Evolutionary conservation across 2,113 vertebrate species (phyloP), one percentile per base, ranked within the genome.

Genomic region (Cyprinodon tularosa): DNA sequence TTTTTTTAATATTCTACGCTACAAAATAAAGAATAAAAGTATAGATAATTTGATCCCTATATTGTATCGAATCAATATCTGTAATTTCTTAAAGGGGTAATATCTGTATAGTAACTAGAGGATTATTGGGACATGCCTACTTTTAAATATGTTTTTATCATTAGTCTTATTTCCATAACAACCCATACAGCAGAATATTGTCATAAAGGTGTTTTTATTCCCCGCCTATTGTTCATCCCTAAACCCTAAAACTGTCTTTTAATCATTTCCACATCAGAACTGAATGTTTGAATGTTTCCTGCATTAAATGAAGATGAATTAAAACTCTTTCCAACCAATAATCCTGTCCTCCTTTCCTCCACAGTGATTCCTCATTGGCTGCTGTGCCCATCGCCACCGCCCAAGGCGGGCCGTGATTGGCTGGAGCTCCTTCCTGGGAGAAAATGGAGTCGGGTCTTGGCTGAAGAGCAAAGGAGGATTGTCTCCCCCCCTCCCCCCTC

Each of bases 381-480:
- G 83, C 80, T 76, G 87, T 85, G 86, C 80, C 77, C 83, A 59
- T 29, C 8, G 2, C 86, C 88, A 48, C 83, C 86, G 73, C 71
- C 81, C 57, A 76, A 81, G 88, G 92, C 86, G 92, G 91, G 87
- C 84, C 87, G 81, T n/a, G 84, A 89, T 85, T 90, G 90, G 78
- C 88, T 81, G 80, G 88, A 85, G 72, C 76, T 82, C 71, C 68
- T 40, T 81, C 75, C 63, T 37, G 62, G 89, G 83, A 68, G 62
- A 80, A 78, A 72, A 93, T 93, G 92, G 91, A 84, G 68, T 63
- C 84, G 71, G 50, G 69, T 82, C 78, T 88, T 76, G 79, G 71
- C 90, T 90, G 83, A 91, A 80, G 88, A 93, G 90, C 88, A 90
- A 91, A 93, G 91, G 82, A 68, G 73, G 59, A 4, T 87, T 66